Evolutionary conservation across 2,888 invertebrate species (phyloP), one percentile per base, ranked within the genome.

Genomic region (Sturmia bella): DNA sequence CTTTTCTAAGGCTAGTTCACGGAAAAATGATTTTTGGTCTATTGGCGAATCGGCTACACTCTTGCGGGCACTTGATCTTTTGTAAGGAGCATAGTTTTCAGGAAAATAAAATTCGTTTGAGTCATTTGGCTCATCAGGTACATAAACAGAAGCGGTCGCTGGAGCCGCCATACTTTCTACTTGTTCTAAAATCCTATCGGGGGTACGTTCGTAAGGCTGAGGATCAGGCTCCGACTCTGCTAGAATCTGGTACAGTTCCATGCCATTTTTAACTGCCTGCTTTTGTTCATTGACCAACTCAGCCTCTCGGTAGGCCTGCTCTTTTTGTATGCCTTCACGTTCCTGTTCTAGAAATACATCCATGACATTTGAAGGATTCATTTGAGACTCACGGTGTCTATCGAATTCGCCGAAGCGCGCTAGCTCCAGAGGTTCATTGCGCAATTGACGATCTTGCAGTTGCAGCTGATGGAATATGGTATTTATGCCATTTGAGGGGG

Each of bases 161-260:
- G 80, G 37, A 69, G 79, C 12, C 75, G 85, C 74, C 41, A 86
- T 19, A 9, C 50, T 75, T 56, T 87, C 88, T 83, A 79, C 81
- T 85, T 24, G 83, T 11, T 83, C 84, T 45, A 52, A 50, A 3
- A 69, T 64, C 3, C 81, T 74, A 9, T 81, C 83, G 3, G 75
- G 72, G 17, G 87, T 88, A n/a, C 89, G 86, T 57, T 89, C 86
- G 61, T 85, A 89, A 0, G 89, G 89, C 73, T 89, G 87, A 0
- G 89, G 89, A 86, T 89, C 89, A n/a, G 89, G 89, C 74, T 89
- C 89, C 0, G 89, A 89, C n/a, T 82, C 89, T 27, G 89, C 88
- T 73, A 91, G 84, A 79, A 91, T 89, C 68, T 90, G 89, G 77
- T 88, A 87, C 43, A 91, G 86, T 80, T 91, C 89, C 64, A 89